Percentiles rank a stretch among this genome's conserved stretches.
Evolutionary conservation across 2,888 invertebrate genomes (phyloP).

Genomic region (Nomada ferruginata): DNA sequence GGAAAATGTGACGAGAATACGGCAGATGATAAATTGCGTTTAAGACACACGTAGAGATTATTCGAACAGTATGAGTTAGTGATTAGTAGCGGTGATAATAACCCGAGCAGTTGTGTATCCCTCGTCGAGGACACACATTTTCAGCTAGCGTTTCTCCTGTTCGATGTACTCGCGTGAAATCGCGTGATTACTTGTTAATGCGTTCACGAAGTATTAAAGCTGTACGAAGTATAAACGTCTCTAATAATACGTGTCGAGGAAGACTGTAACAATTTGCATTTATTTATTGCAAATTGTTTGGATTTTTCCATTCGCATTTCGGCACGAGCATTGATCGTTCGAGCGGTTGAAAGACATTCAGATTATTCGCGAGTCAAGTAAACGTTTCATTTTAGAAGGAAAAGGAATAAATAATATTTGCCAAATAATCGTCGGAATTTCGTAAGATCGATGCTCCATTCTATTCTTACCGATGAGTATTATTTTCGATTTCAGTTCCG

Average conservation of each 20-base stretch:
- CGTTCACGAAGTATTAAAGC: constrained; percentile 37
- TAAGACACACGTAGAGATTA: constrained; percentile 3
- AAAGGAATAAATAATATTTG: background rate
- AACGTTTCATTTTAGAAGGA: background rate
- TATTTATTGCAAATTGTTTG: constrained; percentile 25
- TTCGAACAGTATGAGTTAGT: constrained; percentile 14
- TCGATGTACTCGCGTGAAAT: constrained; percentile 25
- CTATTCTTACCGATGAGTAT: background rate
- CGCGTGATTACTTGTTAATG: constrained; percentile 40
- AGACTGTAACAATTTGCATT: constrained; percentile 39
- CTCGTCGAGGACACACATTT: constrained; percentile 31
- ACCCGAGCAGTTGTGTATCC: constrained; percentile 31
- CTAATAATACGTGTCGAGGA: constrained; percentile 16
- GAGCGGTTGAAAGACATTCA: background rate
- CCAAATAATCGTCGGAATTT: background rate
- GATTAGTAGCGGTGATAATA: constrained; percentile 20
- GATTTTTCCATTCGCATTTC: background rate
- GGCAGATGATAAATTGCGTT: constrained; percentile 13
- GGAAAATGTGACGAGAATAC: constrained; percentile 13
- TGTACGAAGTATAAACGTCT: constrained; percentile 34
- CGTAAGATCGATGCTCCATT: constrained; percentile 21
- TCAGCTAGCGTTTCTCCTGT: constrained; percentile 42
- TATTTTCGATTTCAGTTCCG: background rate
- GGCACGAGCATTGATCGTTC: constrained; percentile 22
- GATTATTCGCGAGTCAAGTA: background rate